These are phyloP conservation scores for Paracyclopina nana DNA, from an alignment of 1,140 invertebrate genomes.

Conservation along the genomic window DNA sequence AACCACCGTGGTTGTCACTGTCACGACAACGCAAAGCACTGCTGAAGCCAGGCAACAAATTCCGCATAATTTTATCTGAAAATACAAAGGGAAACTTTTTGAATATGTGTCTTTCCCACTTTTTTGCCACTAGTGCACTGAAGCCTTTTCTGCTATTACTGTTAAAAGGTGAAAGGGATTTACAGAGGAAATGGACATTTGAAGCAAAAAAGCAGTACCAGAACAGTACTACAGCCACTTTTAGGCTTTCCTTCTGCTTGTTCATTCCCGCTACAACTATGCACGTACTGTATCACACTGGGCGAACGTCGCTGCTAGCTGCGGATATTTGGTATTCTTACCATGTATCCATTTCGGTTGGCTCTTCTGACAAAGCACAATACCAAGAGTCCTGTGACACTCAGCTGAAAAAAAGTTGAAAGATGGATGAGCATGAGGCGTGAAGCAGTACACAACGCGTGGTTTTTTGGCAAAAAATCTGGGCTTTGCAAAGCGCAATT, in stretches of 20 bases:
- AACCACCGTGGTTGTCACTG: constrained; percentile 74
- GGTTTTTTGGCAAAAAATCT: no score
- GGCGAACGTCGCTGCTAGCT: no score
- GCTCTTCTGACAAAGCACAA: constrained; percentile 58
- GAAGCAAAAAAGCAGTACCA: background rate
- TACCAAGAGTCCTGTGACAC: constrained; percentile 59
- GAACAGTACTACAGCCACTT: background rate
- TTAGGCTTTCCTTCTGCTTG: background rate
- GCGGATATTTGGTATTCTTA: constrained; percentile 26
- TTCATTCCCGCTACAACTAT: no score
- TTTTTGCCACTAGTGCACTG: background rate
- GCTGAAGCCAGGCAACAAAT: constrained; percentile 60
- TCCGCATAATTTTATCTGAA: constrained; percentile 62
- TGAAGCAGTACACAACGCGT: no score
- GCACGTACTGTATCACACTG: no score
- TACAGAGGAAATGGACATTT: background rate
- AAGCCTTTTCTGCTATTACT: background rate
- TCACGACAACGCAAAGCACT: constrained; percentile 60
- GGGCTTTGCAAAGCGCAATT: no score
- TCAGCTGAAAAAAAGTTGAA: constrained; percentile 30
- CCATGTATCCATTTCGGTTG: constrained; percentile 61
- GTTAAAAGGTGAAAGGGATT: background rate
- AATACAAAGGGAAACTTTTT: background rate
- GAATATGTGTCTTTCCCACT: background rate
- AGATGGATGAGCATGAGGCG: background rate